Conservation (phyloP, 2,797 vertebrate genomes). For the Micromesistius poutassou region DNA sequence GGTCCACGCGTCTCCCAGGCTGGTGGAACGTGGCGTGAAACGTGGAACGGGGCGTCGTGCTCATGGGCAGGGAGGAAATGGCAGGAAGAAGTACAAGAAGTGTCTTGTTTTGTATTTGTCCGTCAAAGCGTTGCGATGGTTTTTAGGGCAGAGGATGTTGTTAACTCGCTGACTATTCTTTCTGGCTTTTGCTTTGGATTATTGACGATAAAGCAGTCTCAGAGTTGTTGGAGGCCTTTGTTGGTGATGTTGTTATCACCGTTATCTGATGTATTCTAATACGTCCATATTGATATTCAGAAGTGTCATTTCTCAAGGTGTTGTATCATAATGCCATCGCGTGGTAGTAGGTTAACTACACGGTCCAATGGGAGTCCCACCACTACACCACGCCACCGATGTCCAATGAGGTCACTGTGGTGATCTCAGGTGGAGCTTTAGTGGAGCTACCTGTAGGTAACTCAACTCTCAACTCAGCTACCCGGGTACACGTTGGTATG, state of each 20-base stretch:
- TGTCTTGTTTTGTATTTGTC: background rate
- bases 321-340: no score
- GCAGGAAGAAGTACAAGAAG: background rate
- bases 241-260: no score
- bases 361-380: background rate
- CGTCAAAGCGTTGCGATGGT: no score
- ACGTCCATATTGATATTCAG: background rate
- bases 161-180: no score
- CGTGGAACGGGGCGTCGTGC: background rate
- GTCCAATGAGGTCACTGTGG: background rate
- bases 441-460: background rate
- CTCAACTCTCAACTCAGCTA: no score
- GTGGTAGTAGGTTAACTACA: background rate
- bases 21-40: background rate
- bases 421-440: background rate
- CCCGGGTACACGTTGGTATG: no score
- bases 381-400: no score
- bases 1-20: background rate
- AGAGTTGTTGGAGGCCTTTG: no score
- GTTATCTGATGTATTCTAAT: no score
- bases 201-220: no score
- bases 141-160: no score
- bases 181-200: no score
- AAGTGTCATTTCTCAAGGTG: background rate
- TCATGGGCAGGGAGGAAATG: background rate